A percentile compares a stretch with the other conserved stretches of the same genome.
phyloP scores from a whole-genome alignment of 2,113 vertebrate genomes.

The Gallinago media region DNA sequence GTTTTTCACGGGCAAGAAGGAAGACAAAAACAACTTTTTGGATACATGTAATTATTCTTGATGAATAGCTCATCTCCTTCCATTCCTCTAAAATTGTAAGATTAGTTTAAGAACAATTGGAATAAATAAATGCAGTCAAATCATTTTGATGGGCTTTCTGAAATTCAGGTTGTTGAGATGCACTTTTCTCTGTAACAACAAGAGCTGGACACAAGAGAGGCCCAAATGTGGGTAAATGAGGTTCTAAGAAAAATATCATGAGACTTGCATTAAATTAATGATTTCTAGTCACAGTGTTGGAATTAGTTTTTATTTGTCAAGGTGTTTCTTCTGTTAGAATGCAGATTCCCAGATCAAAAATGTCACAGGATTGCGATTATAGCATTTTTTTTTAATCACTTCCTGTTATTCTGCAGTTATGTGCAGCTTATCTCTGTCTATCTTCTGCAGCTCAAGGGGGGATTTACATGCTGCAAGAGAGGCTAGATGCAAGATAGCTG shows the following conservation, averaged over 20 bases:
- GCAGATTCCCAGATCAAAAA: not conserved
- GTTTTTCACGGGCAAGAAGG: not conserved
- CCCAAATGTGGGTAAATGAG: not conserved
- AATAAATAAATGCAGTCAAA: not conserved
- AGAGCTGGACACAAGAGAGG: not conserved
- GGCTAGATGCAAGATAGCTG: not conserved
- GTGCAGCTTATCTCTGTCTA: not conserved
- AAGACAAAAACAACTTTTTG: not conserved
- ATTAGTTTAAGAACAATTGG: not conserved
- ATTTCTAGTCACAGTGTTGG: not conserved
- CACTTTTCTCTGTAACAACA: not conserved
- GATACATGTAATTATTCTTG: not conserved
- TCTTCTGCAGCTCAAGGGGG: not conserved
- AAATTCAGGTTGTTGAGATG: not conserved
- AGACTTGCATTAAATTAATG: not conserved
- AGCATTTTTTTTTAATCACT: not conserved
- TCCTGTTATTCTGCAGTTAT: conserved; percentile 27
- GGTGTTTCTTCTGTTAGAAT: not conserved
- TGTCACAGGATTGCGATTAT: not conserved
- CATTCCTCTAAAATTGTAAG: not conserved
- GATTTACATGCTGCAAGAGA: not conserved
- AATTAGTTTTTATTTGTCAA: not conserved
- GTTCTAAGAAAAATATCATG: not conserved
- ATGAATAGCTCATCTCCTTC: not conserved
- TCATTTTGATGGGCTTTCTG: not conserved